Evolutionary conservation across 2,113 vertebrate species (phyloP), one percentile per base, ranked within the genome.

Genomic region (Rutilus rutilus): DNA sequence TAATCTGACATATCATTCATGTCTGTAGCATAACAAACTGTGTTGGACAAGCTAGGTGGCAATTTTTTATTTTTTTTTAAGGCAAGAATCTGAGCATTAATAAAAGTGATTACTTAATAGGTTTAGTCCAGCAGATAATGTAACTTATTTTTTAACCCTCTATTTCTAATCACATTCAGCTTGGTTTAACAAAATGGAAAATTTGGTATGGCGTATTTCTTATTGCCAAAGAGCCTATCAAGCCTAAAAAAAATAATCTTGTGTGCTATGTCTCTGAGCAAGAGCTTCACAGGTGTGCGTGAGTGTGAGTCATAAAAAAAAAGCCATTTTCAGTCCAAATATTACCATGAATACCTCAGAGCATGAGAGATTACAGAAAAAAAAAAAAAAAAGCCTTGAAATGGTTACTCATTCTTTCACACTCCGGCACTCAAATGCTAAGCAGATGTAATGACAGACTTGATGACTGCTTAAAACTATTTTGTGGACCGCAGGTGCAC

Each of bases 251-350:
- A 75, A 86, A 71, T 47, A 30, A 45, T 12, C 36, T 36, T 83
- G 33, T 59, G 19, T 60, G 33, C 52, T n/a, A 30, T 36, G 2
- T 78, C 8, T 21, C 33, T 19, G 75, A 89, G 52, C 33, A 86
- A 23, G 25, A 17, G 6, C 36, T 45, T 80, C 15, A 65, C 78
- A 85, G 88, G 52, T 82, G 74, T 75, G 82, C 87, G 23, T 62
- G 19, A 60, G 54, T 5, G 54, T 47, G 57, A n/a, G 25, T 74
- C n/a, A 42, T 79, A 27, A 62, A 79, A 62, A 62, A 42, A 36
- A 77, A 54, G 50, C 57, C 21, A 65, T 65, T 81, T 80, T 19
- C n/a, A 64, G 36, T 21, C 8, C 39, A 80, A 4, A 81, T 65
- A 81, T 65, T 65, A 81, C 60, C 39, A 81, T 81, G 15, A 81